phyloP scores from a whole-genome alignment of 2,797 vertebrate species.

The Vespertilio murinus region DNA sequence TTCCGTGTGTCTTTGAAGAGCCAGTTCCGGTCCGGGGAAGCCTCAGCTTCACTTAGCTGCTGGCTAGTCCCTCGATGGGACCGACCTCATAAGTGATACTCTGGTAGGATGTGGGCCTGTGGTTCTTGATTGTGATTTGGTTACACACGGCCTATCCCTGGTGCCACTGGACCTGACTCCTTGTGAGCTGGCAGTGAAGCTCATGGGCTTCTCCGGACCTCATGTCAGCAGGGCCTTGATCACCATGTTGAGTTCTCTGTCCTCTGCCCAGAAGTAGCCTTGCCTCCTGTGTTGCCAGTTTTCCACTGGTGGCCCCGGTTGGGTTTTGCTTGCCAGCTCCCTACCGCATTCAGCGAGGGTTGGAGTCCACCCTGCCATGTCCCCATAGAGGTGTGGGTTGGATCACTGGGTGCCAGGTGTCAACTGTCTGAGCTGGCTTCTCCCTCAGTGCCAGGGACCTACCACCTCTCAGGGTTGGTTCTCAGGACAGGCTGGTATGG shows the following conservation, averaged over 20 bases:
- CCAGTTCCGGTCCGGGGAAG: no score
- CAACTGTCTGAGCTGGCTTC: rapidly evolving
- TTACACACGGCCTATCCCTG: no score
- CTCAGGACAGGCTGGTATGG: background rate
- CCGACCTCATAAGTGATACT: background rate
- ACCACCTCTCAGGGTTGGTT: background rate
- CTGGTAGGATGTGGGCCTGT: background rate
- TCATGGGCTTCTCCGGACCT: rapidly evolving
- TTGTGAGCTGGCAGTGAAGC: rapidly evolving
- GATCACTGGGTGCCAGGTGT: background rate
- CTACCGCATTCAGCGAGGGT: rapidly evolving
- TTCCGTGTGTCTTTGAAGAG: background rate
- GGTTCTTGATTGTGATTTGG: background rate
- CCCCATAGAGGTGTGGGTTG: background rate
- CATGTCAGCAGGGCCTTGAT: background rate
- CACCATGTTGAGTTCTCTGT: no score
- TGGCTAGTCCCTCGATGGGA: background rate
- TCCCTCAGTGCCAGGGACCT: background rate
- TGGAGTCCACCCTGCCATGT: rapidly evolving
- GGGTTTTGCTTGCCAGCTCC: background rate
- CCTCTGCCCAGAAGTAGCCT: background rate
- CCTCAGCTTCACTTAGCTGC: background rate
- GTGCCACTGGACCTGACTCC: background rate
- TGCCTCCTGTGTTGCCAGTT: background rate
- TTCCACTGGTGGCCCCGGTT: no score